A percentile compares a stretch with the other conserved stretches of the same genome.
phyloP scores from a whole-genome alignment of 2,797 vertebrate genomes.

The Adrianichthys oophorus region DNA sequence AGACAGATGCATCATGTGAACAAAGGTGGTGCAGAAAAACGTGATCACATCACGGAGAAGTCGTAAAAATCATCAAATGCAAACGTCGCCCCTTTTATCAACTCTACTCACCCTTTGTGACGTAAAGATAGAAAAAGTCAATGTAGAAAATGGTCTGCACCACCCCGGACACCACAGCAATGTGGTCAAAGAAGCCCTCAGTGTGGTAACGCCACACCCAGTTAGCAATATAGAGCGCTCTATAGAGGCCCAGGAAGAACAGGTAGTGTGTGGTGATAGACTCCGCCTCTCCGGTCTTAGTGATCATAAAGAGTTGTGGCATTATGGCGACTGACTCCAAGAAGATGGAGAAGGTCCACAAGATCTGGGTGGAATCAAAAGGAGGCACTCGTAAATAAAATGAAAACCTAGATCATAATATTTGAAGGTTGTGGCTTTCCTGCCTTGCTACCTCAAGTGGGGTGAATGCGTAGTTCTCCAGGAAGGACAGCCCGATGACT shows the following conservation, averaged over 20 bases:
- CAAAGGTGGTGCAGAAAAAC: neutral
- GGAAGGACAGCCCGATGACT: conserved; percentile 88
- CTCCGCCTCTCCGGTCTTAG: conserved; percentile 92
- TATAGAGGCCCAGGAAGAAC: conserved; percentile 94
- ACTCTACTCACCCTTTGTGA: conserved; percentile 85
- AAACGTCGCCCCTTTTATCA: too few relatives aligned
- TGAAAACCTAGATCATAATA: too few relatives aligned
- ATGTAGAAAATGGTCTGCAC: conserved; percentile 98
- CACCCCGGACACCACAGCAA: conserved; percentile 90
- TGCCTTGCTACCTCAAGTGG: conserved; percentile 84
- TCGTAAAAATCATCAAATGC: neutral
- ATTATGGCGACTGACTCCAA: conserved; percentile 94
- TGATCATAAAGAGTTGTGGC: conserved; percentile 98
- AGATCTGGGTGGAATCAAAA: conserved; percentile 73
- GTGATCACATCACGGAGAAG: too few relatives aligned
- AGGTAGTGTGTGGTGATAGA: conserved; percentile 96
- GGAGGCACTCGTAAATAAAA: neutral
- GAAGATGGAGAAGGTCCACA: conserved; percentile 98
- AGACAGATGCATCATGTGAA: conserved; percentile 8
- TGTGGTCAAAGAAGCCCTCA: conserved; percentile 92
- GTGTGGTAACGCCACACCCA: conserved; percentile 95
- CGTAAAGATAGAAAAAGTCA: conserved; percentile 96
- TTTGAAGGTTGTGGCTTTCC: neutral
- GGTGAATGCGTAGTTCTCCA: conserved; percentile 91
- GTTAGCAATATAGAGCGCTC: conserved; percentile 91